Base-by-base conservation (phyloP, 2,797 vertebrate species). In the Alcedo atthis region DNA sequence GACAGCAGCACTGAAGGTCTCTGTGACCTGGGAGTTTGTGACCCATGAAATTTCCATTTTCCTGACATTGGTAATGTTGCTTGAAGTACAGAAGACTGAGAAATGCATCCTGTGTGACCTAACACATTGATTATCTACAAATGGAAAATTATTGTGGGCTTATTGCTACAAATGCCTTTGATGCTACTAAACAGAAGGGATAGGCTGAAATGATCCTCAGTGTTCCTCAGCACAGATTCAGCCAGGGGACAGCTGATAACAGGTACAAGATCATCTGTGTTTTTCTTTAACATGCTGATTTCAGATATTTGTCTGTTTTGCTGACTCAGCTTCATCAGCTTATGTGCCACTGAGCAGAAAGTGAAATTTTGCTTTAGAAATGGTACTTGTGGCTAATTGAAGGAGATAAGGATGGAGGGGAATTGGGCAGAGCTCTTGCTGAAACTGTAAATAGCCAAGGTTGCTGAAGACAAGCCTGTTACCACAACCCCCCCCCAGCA, bases 11-110 rank as follows among this genome's bases (percentile, higher is more conserved):
- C 66, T 89, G 91, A 96, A 95, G 93, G 89, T 97, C 89, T 91
- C 92, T 43, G 28, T 97, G 95, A 95, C 94, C 91, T 67, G 91
- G 92, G 59, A 94, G 67, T 85, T 93, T 97, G 82, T 97, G 96
- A 96, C 94, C 95, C 95, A 69, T 96, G 95, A 97, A 97, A 97
- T 95, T 85, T 90, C 67, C 55, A 79, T 94, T 95, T 93, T 96
- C 94, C 93, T 96, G 93, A 82, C 79, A 49, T 86, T 88, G 89
- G 81, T 93, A 93, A 94, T 68, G 68, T 89, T 92, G 85, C 87
- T 96, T 92, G 86, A 86, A 92, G 35, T 95, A 67, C 51, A 71
- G 76, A 89, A 64, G 63, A 85, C 94, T 95, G 89, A 79, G 79
- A 93, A 81, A 93, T 78, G n/a, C 35, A 55, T 91, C 49, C 59